phyloP scores from a whole-genome alignment of 2,888 invertebrate genomes.

The Apodemia zela region DNA sequence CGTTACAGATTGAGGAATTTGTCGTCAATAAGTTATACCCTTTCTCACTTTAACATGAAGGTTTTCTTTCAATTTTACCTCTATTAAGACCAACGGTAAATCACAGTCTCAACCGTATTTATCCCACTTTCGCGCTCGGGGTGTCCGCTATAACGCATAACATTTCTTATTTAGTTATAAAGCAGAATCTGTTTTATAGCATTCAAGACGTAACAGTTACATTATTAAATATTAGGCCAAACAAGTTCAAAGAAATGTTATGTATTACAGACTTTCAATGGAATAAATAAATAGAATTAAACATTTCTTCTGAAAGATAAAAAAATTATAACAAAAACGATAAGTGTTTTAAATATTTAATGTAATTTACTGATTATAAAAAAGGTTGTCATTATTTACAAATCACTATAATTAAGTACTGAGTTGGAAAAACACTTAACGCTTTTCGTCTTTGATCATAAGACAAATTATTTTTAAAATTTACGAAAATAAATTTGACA shows the following conservation, averaged over 20 bases:
- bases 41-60: neutral
- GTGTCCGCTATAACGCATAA: neutral
- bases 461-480: too few relatives aligned
- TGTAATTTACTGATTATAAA: too few relatives aligned
- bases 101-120: neutral
- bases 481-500: too few relatives aligned
- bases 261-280: too few relatives aligned
- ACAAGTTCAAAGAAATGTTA: neutral
- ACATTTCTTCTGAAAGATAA: too few relatives aligned
- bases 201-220: neutral
- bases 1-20: neutral
- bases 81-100: neutral
- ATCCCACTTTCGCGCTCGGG: slow-evolving; percentile 5
- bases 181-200: neutral
- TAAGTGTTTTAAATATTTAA: too few relatives aligned
- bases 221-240: neutral
- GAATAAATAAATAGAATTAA: too few relatives aligned
- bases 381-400: too few relatives aligned
- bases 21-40: neutral
- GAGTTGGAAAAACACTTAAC: too few relatives aligned
- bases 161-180: neutral
- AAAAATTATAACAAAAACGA: too few relatives aligned
- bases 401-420: too few relatives aligned
- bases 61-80: neutral
- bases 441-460: too few relatives aligned